phyloP scores from a whole-genome alignment of 2,888 invertebrate species.

The Sminthurinus aureus region DNA sequence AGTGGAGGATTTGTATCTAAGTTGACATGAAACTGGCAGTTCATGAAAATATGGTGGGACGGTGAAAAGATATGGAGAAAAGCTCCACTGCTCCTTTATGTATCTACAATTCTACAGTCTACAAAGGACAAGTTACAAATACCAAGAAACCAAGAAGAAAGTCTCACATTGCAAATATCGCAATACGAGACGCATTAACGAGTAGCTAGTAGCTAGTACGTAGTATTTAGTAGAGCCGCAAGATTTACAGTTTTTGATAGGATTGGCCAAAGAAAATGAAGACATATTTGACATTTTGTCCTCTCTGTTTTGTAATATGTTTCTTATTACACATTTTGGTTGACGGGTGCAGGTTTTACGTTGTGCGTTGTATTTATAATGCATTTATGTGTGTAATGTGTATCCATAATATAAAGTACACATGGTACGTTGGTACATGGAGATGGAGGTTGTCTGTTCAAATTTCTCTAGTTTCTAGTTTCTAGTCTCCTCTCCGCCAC shows the following conservation, averaged over 20 bases:
- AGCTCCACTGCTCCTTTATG: no score
- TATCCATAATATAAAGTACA: not conserved
- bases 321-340: no score
- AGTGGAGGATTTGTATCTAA: constrained; percentile 32
- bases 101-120: no score
- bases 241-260: constrained; percentile 26
- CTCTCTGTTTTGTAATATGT: not conserved
- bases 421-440: not conserved
- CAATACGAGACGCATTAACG: not conserved
- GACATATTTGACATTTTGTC: constrained; percentile 36
- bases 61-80: constrained; percentile 21
- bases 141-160: not conserved
- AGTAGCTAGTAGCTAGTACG: no score
- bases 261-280: constrained; percentile 36
- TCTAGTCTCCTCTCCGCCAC: not conserved
- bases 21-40: constrained; percentile 34
- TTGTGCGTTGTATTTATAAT: no score
- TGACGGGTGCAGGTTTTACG: no score
- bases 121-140: no score
- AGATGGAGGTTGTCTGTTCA: not conserved
- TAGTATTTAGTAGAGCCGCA: not conserved
- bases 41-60: constrained; percentile 27
- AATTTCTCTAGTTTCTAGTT: not conserved
- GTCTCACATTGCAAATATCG: no score
- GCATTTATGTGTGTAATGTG: not conserved